Evolutionary conservation across 2,113 vertebrate genomes (phyloP).

Genomic region (Oreochromis aureus): DNA sequence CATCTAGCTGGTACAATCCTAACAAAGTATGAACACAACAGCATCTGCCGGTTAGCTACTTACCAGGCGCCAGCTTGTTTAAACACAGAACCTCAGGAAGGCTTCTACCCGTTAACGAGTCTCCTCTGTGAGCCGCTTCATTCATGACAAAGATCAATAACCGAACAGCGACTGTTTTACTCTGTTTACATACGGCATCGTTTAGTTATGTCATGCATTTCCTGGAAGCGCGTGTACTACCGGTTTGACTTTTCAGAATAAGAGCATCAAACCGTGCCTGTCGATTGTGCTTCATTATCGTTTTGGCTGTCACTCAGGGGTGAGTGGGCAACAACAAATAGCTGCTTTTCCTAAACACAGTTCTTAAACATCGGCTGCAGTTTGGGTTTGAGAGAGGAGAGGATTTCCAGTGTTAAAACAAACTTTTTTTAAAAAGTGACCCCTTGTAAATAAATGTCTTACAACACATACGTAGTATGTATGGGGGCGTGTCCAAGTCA

Average conservation of each 20-base stretch:
- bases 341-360: background rate
- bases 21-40: background rate
- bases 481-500: background rate
- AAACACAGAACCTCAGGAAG: background rate
- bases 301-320: background rate
- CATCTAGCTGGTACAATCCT: background rate
- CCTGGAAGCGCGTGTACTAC: background rate
- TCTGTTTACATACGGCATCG: background rate
- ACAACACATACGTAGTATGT: background rate
- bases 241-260: constrained; percentile 15
- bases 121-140: background rate
- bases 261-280: background rate
- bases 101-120: background rate
- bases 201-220: fast-evolving
- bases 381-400: background rate
- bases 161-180: fast-evolving
- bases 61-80: background rate
- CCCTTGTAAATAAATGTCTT: background rate
- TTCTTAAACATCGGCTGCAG: background rate
- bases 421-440: background rate
- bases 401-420: background rate
- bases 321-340: background rate
- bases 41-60: background rate
- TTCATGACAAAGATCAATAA: background rate
- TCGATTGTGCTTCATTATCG: background rate